A percentile compares a stretch with the other conserved stretches of the same genome.
Evolutionary conservation across 2,113 vertebrate genomes (phyloP).

Genomic region (Reinhardtius hippoglossoides): DNA sequence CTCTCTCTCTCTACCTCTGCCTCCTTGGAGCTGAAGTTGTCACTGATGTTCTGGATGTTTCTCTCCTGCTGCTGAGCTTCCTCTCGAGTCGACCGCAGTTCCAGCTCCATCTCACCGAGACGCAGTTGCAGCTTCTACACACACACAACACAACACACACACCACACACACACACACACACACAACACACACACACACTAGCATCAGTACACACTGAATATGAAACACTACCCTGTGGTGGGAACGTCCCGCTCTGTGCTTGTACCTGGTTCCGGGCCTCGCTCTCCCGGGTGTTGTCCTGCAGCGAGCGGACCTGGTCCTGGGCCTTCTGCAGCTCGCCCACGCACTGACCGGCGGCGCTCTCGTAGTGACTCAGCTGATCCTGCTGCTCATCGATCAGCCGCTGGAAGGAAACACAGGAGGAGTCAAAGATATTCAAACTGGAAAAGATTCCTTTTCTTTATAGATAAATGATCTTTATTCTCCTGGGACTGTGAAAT

Average conservation of each 20-base stretch:
- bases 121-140: constrained; percentile 89
- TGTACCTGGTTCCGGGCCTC: constrained; percentile 88
- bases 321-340: constrained; percentile 75
- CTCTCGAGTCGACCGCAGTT: constrained; percentile 84
- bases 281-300: constrained; percentile 84
- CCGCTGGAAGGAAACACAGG: constrained; percentile 61
- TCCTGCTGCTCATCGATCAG: constrained; percentile 77
- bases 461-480: too few relatives aligned
- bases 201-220: neutral
- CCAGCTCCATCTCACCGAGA: constrained; percentile 85
- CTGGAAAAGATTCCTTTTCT: too few relatives aligned
- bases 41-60: constrained; percentile 85
- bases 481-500: neutral
- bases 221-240: neutral
- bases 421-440: neutral
- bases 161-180: too few relatives aligned
- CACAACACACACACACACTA: too few relatives aligned
- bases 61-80: constrained; percentile 85
- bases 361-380: constrained; percentile 71
- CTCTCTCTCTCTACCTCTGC: constrained; percentile 83
- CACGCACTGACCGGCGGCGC: constrained; percentile 72
- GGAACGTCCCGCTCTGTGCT: neutral
- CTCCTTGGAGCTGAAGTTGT: constrained; percentile 86
- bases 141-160: constrained; percentile 29
- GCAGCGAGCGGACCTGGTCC: constrained; percentile 80